Evolutionary conservation across 2,797 vertebrate species (phyloP).

Genomic region (Channallabes apus): DNA sequence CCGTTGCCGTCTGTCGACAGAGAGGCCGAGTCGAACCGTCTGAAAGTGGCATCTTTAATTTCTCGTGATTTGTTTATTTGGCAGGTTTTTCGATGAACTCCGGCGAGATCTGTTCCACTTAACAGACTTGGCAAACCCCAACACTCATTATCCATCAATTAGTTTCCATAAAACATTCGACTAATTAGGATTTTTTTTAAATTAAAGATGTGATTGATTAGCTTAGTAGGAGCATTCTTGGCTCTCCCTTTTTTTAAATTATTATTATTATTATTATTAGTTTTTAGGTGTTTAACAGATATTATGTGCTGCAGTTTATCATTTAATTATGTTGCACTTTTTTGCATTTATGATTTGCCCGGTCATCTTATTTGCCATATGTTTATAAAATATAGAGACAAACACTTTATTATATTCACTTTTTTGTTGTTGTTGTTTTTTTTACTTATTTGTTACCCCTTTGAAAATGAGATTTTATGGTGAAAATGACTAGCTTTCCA

Average conservation of each 20-base stretch:
- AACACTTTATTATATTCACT: too few relatives aligned
- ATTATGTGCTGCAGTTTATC: not conserved
- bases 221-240: not conserved
- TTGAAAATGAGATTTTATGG: too few relatives aligned
- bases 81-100: not conserved
- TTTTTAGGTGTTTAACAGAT: not conserved
- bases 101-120: not conserved
- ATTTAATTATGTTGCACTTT: too few relatives aligned
- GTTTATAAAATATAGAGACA: too few relatives aligned
- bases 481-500: too few relatives aligned
- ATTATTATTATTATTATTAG: not conserved
- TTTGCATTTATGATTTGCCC: too few relatives aligned
- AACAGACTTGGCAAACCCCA: not conserved
- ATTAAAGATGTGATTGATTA: not conserved
- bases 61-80: constrained; percentile 8
- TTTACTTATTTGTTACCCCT: too few relatives aligned
- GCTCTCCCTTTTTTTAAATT: not conserved
- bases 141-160: constrained; percentile 1
- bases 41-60: not conserved
- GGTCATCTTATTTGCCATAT: too few relatives aligned
- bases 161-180: not conserved
- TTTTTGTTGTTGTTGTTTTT: too few relatives aligned
- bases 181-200: constrained; percentile 19
- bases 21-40: not conserved
- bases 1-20: not conserved